Percentiles rank a stretch among this genome's conserved stretches.
These are phyloP conservation scores for Chloroceryle amazona DNA, from an alignment of 2,797 vertebrate genomes.

Conservation along the genomic window DNA sequence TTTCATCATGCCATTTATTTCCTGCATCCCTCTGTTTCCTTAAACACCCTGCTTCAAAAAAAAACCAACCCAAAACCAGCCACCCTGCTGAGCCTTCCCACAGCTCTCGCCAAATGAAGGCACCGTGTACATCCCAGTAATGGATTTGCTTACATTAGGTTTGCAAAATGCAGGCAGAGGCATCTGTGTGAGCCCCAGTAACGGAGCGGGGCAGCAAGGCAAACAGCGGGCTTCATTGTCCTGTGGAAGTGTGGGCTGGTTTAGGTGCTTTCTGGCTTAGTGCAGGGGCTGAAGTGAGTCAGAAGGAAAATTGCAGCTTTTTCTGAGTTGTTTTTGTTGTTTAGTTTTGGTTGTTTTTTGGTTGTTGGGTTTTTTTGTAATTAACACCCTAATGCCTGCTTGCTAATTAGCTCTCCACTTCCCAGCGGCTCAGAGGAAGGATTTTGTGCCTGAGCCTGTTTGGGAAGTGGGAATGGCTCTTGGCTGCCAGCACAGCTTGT, in stretches of 20 bases:
- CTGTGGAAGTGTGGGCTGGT: background rate
- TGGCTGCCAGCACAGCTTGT: background rate
- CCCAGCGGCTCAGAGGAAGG: background rate
- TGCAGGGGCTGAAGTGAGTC: slow-evolving; percentile 14
- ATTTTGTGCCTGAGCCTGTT: slow-evolving; percentile 27
- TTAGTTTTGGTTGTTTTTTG: too few relatives aligned
- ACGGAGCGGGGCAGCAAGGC: background rate
- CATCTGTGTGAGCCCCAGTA: rapidly evolving
- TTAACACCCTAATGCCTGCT: slow-evolving; percentile 6
- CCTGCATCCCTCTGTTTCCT: background rate
- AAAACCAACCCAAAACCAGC: background rate
- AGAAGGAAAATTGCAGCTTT: slow-evolving; percentile 10
- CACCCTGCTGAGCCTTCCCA: background rate
- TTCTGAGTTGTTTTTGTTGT: background rate
- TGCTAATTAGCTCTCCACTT: slow-evolving; percentile 36
- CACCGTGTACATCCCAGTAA: background rate
- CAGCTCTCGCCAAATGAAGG: background rate
- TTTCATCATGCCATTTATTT: background rate
- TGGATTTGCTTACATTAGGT: background rate
- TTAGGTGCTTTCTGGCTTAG: background rate
- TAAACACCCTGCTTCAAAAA: background rate
- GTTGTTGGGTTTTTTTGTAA: background rate
- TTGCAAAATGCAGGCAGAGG: background rate
- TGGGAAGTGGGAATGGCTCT: background rate
- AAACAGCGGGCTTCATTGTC: background rate